Evolutionary conservation across 1,140 invertebrate genomes (phyloP), one percentile per base, ranked within the genome.

Genomic region (Stegodyphus mimosarum): DNA sequence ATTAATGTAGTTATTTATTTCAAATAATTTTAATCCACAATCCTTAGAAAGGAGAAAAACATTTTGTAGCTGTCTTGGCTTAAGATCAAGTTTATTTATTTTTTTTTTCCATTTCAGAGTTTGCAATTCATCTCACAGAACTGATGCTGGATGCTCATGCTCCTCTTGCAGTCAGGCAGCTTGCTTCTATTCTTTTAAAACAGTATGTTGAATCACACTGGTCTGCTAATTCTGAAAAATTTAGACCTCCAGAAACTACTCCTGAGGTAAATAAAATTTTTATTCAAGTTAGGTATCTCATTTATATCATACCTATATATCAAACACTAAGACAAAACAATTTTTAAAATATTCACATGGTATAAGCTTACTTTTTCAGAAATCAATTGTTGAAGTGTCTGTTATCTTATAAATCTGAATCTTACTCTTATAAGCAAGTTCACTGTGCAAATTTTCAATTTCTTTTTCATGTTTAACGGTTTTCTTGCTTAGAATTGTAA

Each of bases 131-230:
- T 89, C 89, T 95, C 70, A 93, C 94, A 1, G 94, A 95, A 90
- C 92, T 95, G 71, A 94, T 94, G 5, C 90, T 95, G 49, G 94
- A 95, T 89, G 90, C 92, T n/a, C 91, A 92, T 88, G 92, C 93
- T n/a, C 91, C 91, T 73, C 89, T 94, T 64, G 90, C 94, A 15
- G 91, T 94, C 66, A 91, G 95, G 77, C 95, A 95, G 89, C 90
- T 96, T 79, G 93, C 95, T 0, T 94, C 94, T 18, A 93, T 95
- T 18, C 90, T 96, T 73, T 90, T 96, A 13, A 94, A 94, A 75
- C 94, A 95, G 84, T 95, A 95, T 91, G 93, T 95, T 33, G 93
- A 95, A 88, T 92, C 91, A 63, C 95, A 95, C 89, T 96, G 95
- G 95, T 92, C 89, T 86, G 88, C 91, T 63, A 75, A 91, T 48